Evolutionary conservation across 1,140 invertebrate species (phyloP), one percentile per base, ranked within the genome.

Genomic region (Wiebesia pumilae): DNA sequence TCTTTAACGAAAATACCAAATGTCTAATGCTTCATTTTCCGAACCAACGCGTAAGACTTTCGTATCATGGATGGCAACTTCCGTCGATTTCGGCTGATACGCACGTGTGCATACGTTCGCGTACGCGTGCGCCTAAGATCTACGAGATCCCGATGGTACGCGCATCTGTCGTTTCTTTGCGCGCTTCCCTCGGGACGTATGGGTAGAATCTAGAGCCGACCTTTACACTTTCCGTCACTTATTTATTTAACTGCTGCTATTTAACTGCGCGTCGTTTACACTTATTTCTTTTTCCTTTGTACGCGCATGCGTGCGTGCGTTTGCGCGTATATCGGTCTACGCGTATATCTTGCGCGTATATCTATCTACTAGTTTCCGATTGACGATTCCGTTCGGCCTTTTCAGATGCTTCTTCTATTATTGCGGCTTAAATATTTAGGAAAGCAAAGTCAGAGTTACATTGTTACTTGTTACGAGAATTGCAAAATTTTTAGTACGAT

Each of bases 231-330:
- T 27, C 77, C 33, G 69, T 62, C 85, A 67, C 78, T 90, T 90
- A 90, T 86, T 90, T 90, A 90, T 90, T 90, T 90, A 89, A 85
- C 89, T 84, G 81, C 87, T 88, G 86, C 87, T 89, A 82, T 87
- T 81, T 75, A 65, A 77, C 67, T n/a, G n/a, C n/a, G n/a, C n/a
- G n/a, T n/a, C n/a, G n/a, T n/a, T n/a, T n/a, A n/a, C n/a, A n/a
- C n/a, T n/a, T n/a, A n/a, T n/a, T n/a, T n/a, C n/a, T n/a, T 73
- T 54, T 51, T 58, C 40, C 33, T 27, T 38, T 40, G 43, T 54
- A 0, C 35, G 0, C 35, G 7, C n/a, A 35, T 78, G 73, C 3
- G 0, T 35, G 0, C 16, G n/a, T 33, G 1, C 43, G 27, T 14
- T 4, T 27, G 12, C 3, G 24, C 35, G 35, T 7, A 16, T 43